These are phyloP conservation scores for Stegastes partitus DNA, from an alignment of 2,113 vertebrate genomes.

Conservation along the genomic window DNA sequence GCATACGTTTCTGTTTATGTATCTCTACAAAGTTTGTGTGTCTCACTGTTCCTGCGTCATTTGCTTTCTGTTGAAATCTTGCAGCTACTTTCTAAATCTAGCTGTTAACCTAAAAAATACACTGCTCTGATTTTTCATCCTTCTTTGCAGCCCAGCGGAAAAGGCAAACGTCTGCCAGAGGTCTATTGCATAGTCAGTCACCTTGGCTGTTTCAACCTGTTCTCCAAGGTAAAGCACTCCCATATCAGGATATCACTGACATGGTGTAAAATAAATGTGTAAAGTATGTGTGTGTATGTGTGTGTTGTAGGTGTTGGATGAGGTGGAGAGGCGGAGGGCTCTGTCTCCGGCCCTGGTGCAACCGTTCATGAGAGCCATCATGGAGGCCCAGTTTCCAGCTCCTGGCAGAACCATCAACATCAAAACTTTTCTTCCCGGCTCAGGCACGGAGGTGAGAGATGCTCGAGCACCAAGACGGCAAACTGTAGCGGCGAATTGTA, in stretches of 20 bases:
- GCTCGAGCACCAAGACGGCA: background rate
- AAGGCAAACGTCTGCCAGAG: conserved; percentile 92
- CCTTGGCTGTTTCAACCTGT: conserved; percentile 94
- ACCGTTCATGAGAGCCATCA: conserved; percentile 95
- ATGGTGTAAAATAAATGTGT: background rate
- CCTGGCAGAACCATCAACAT: conserved; percentile 90
- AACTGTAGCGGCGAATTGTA: no score
- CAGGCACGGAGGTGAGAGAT: conserved; percentile 90
- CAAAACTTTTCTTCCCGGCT: conserved; percentile 93
- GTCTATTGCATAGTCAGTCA: conserved; percentile 95
- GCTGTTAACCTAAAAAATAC: background rate
- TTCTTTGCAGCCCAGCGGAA: conserved; percentile 87
- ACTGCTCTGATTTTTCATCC: background rate
- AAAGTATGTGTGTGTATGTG: background rate
- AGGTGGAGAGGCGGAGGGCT: conserved; percentile 92
- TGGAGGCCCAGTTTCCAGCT: conserved; percentile 95
- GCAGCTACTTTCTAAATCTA: background rate
- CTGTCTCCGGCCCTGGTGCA: conserved; percentile 94
- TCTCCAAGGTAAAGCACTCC: conserved; percentile 88
- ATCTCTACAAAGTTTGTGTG: conserved; percentile 1
- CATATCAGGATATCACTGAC: background rate
- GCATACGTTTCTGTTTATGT: conserved; percentile 29
- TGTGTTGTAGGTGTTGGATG: conserved; percentile 89
- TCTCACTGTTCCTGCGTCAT: background rate
- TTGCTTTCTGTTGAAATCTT: background rate